Conservation (phyloP, 2,888 invertebrate genomes). For the Exephanes ischioxanthus region DNA sequence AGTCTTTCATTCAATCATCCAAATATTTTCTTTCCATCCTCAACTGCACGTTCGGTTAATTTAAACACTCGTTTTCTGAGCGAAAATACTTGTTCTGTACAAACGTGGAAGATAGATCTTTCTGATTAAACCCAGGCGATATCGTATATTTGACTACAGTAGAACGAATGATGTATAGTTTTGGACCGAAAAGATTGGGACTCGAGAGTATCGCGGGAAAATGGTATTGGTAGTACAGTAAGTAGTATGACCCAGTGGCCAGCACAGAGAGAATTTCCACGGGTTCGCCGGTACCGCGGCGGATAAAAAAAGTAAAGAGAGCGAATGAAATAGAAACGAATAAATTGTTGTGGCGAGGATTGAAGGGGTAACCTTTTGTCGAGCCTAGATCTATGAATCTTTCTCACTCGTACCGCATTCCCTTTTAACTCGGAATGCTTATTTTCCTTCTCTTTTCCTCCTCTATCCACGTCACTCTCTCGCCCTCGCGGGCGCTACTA, state of each 20-base stretch:
- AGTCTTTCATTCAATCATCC: too few relatives aligned
- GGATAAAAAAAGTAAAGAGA: constrained; percentile 24
- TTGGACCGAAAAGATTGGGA: neutral
- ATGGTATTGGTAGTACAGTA: neutral
- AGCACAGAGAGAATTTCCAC: neutral
- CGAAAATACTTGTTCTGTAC: neutral
- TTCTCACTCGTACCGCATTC: constrained; percentile 13
- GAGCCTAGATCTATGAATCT: constrained; percentile 41
- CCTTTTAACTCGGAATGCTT: constrained; percentile 26
- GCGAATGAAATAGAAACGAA: constrained; percentile 41
- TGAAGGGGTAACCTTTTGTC: constrained; percentile 55
- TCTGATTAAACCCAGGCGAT: neutral
- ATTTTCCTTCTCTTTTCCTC: constrained; percentile 50
- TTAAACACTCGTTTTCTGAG: neutral
- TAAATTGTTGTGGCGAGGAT: constrained; percentile 25
- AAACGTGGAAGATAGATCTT: neutral
- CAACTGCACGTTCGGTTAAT: neutral
- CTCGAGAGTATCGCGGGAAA: neutral
- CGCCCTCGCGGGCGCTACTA: neutral
- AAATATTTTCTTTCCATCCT: too few relatives aligned
- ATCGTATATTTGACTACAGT: neutral
- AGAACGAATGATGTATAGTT: neutral
- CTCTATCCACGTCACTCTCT: constrained; percentile 17
- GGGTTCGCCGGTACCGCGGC: constrained; percentile 1
- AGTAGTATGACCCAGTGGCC: neutral